Evolutionary conservation across 1,140 invertebrate genomes (phyloP).

Genomic region (Nebria ingens): DNA sequence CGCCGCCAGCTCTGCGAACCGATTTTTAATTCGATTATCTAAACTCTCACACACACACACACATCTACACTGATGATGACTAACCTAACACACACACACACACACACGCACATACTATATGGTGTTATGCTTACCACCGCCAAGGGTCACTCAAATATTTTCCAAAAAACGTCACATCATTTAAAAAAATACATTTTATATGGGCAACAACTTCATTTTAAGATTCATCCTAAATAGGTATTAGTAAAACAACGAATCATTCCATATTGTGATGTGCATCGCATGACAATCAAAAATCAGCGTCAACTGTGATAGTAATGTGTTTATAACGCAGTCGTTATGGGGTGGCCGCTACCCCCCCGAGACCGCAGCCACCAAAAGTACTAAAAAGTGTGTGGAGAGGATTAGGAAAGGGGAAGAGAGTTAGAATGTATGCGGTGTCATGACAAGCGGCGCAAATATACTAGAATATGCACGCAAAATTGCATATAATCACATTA

Average conservation of each 20-base stretch:
- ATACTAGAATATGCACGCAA: neutral
- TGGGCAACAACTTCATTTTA: neutral
- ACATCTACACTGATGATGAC: neutral
- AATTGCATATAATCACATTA: constrained; percentile 8
- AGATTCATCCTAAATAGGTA: neutral
- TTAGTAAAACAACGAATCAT: neutral
- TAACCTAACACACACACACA: neutral
- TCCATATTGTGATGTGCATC: neutral
- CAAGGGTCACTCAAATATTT: neutral
- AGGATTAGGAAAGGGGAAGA: no score
- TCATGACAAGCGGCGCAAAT: neutral
- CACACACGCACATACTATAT: neutral
- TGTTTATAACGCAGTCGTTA: neutral
- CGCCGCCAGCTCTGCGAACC: neutral
- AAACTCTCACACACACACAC: neutral
- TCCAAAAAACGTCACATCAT: neutral
- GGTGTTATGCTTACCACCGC: neutral
- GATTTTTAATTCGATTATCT: constrained; percentile 9
- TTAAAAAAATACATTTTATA: neutral
- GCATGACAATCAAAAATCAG: neutral
- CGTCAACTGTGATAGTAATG: neutral
- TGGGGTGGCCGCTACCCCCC: neutral
- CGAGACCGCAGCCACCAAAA: neutral
- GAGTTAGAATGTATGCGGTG: no score
- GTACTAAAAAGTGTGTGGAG: neutral